Base-by-base conservation (phyloP, 92 coral and sea anemone genomes). In the Porites evermanni region DNA sequence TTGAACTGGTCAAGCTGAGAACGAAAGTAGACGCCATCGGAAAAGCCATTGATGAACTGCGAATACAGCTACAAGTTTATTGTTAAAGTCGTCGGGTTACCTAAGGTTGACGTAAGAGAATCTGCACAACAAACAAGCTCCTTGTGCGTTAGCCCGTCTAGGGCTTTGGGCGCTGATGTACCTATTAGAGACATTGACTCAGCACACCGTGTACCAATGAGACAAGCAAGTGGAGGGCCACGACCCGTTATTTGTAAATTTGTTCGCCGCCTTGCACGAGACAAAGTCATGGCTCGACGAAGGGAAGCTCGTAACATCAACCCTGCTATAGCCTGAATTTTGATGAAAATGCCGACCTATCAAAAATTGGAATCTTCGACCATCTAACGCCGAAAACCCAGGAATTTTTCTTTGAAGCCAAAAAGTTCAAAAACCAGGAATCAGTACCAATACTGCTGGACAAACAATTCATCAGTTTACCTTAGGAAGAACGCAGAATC, bases 131-230 rank as follows among this genome's bases (percentile, higher is more conserved):
- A 78, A 24, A 86, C 90, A 29, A 19, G 79, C 67, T 70, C 26
- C 12, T 16, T 85, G 59, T 86, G 86, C 67, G 19, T 78, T 70
- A 70, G 52, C 58, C 64, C 79, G 21, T 86, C 79, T 78, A 29
- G 56, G 23, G 65, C 53, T 17, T n/a, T 78, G 44, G 90, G 90
- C 2, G 32, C 32, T 21, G 79, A 79, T 50, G 53, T 79, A 50
- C 6, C 74, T n/a, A 26, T 56, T 8, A 64, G 65, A n/a, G 81
- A 84, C 29, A 74, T 84, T 38, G 90, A 87, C 65, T 79, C 70
- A 44, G 86, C 90, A 21, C 90, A 87, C 72, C 66, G 81, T 12
- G 80, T 87, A 56, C 86, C 90, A 10, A 26, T 20, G 74, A 86
- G 90, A 86, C 71, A 68, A 21, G 86, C 85, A 8, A 69, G 18